Percentiles rank a stretch among this genome's conserved stretches.
These are phyloP conservation scores for Mus caroli DNA, from an alignment of 2,797 vertebrate genomes.

Conservation along the genomic window DNA sequence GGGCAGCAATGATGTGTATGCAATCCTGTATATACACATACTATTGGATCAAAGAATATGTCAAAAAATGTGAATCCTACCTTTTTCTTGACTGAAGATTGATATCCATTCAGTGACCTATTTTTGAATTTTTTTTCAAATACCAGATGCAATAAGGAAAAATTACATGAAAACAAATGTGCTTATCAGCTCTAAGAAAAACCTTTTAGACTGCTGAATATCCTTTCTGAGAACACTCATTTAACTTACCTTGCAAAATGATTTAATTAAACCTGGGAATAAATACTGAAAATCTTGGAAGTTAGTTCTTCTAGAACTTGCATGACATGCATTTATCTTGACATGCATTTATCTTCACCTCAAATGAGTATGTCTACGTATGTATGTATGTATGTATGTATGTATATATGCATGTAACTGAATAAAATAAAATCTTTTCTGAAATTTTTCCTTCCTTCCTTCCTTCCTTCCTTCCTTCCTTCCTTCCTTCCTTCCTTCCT, in stretches of 20 bases:
- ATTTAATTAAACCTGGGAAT: constrained; percentile 67
- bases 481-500: too few relatives aligned
- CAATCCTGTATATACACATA: background rate
- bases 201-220: constrained; percentile 66
- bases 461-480: too few relatives aligned
- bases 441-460: background rate
- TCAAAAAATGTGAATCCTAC: background rate
- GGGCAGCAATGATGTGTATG: background rate
- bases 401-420: background rate
- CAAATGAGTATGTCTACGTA: background rate
- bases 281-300: constrained; percentile 61
- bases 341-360: constrained; percentile 38
- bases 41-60: constrained; percentile 16
- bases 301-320: constrained; percentile 59
- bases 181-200: constrained; percentile 77
- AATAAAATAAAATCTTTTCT: background rate
- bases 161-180: constrained; percentile 31
- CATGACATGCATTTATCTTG: background rate
- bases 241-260: constrained; percentile 63
- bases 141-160: background rate
- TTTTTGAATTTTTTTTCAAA: background rate
- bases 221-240: constrained; percentile 44
- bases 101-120: constrained; percentile 17
- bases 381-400: background rate
- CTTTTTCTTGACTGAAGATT: constrained; percentile 47